These are phyloP conservation scores for Papilio glaucus DNA, from an alignment of 1,140 invertebrate species.

Conservation along the genomic window DNA sequence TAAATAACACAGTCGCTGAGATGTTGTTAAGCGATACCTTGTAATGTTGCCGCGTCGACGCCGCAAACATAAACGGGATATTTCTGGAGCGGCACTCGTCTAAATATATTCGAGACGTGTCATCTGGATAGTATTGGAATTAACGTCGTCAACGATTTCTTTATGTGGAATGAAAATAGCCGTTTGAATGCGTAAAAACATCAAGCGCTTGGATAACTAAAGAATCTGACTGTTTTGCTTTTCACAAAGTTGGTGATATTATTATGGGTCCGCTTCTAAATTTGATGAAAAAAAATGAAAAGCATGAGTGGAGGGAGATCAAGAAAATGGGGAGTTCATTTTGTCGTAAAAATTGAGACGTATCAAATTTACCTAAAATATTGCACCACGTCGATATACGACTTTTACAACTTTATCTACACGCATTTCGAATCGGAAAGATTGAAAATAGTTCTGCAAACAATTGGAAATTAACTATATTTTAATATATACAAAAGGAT, in stretches of 20 bases:
- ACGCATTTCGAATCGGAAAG: too few relatives aligned
- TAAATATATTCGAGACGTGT: conserved; percentile 29
- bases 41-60: neutral
- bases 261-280: neutral
- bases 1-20: neutral
- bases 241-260: neutral
- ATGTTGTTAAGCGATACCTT: neutral
- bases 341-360: too few relatives aligned
- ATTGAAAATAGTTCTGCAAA: too few relatives aligned
- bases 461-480: too few relatives aligned
- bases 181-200: neutral
- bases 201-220: neutral
- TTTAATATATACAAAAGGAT: neutral
- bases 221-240: neutral
- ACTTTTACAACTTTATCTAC: too few relatives aligned
- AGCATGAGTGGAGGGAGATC: too few relatives aligned
- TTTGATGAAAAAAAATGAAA: neutral
- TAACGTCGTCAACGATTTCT: conserved; percentile 17
- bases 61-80: conserved; percentile 15
- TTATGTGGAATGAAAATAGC: conserved; percentile 14
- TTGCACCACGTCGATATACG: too few relatives aligned
- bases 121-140: conserved; percentile 30
- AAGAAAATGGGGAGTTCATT: too few relatives aligned
- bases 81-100: conserved; percentile 5
- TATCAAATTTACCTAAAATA: too few relatives aligned